phyloP scores from a whole-genome alignment of 2,797 vertebrate species.

The Pseudomugil tenellus region DNA sequence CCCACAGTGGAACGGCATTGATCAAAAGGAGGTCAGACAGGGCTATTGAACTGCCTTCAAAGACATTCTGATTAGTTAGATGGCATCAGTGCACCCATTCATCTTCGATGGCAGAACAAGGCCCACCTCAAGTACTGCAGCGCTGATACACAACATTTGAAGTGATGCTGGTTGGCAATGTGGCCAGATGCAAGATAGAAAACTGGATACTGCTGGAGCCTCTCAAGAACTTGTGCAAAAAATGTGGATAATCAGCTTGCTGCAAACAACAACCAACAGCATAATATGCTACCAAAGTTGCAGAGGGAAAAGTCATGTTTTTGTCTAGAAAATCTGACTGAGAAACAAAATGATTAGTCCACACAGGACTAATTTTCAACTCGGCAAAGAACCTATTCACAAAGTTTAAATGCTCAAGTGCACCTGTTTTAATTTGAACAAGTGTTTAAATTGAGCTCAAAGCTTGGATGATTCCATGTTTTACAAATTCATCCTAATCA shows the following conservation, averaged over 20 bases:
- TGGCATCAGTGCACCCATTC: conserved; percentile 68
- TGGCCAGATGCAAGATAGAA: conserved; percentile 11
- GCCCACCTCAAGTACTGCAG: conserved; percentile 45
- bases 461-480: conserved; percentile 25
- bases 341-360: conserved; percentile 41
- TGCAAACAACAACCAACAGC: background rate
- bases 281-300: background rate
- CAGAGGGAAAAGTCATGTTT: background rate
- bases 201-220: conserved; percentile 1
- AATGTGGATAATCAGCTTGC: background rate
- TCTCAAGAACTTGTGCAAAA: conserved; percentile 14
- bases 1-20: conserved; percentile 70
- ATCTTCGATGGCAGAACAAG: conserved; percentile 71
- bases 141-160: conserved; percentile 46
- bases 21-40: conserved; percentile 77
- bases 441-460: conserved; percentile 17
- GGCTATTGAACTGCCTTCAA: conserved; percentile 75
- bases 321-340: conserved; percentile 4
- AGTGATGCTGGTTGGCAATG: conserved; percentile 40
- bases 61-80: conserved; percentile 77
- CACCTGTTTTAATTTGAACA: background rate
- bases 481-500: conserved; percentile 32
- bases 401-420: conserved; percentile 18
- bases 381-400: background rate
- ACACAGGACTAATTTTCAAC: background rate